Conservation (phyloP, 2,888 invertebrate genomes). For the Drosophila picticornis region DNA sequence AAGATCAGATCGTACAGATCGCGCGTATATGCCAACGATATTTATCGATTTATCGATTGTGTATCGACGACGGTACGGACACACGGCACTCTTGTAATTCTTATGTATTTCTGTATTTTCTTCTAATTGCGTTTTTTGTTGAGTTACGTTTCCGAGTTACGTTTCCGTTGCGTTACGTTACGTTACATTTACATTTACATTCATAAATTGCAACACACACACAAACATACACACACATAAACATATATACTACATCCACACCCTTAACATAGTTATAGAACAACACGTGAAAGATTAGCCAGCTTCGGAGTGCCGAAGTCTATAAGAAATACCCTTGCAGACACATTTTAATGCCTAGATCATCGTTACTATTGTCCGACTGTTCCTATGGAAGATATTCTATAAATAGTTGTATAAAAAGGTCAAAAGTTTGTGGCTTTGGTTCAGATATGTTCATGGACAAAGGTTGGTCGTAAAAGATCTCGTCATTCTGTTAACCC, state of each 20-base stretch:
- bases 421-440: neutral
- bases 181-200: constrained; percentile 64
- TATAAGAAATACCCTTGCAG: neutral
- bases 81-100: constrained; percentile 64
- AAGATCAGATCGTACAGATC: constrained; percentile 7
- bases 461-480: neutral
- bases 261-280: constrained; percentile 57
- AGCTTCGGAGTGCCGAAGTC: constrained; percentile 4
- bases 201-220: constrained; percentile 51
- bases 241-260: constrained; percentile 18
- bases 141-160: constrained; percentile 78
- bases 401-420: too few relatives aligned
- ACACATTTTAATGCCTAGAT: neutral
- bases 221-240: constrained; percentile 27
- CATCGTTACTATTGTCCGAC: neutral
- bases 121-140: constrained; percentile 79
- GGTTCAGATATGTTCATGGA: neutral
- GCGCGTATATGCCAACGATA: constrained; percentile 18
- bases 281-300: constrained; percentile 15
- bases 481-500: neutral
- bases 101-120: constrained; percentile 72
- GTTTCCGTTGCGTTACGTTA: constrained; percentile 66
- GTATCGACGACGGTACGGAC: constrained; percentile 76
- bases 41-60: constrained; percentile 42
- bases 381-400: neutral